Conservation (phyloP, 1,140 invertebrate genomes). For the Gryllus bimaculatus region DNA sequence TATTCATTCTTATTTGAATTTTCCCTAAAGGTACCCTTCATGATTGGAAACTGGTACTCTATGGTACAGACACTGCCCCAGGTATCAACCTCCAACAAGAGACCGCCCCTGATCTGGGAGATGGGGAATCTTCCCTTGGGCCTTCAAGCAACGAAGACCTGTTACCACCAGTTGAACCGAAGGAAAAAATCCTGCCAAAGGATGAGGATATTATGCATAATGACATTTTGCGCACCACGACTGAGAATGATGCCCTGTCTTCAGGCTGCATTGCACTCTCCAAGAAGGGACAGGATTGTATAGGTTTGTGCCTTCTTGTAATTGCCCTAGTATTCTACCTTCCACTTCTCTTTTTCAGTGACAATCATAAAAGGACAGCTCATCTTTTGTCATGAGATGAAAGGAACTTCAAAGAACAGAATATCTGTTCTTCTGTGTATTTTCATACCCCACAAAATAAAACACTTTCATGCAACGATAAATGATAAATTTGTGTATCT, state of each 20-base stretch:
- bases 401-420: neutral
- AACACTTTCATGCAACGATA: neutral
- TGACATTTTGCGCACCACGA: slow-evolving; percentile 17
- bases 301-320: slow-evolving; percentile 22
- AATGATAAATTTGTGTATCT: neutral
- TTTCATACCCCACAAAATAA: neutral
- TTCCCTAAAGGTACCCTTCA: slow-evolving; percentile 38
- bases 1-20: neutral
- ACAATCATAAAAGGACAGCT: neutral
- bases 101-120: neutral
- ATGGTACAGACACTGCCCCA: slow-evolving; percentile 44
- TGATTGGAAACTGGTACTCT: slow-evolving; percentile 47
- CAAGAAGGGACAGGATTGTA: slow-evolving; percentile 17
- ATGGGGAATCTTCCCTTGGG: neutral
- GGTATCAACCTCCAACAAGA: slow-evolving; percentile 30
- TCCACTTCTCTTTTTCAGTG: neutral
- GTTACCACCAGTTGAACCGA: neutral
- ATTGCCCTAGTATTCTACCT: slow-evolving; percentile 12
- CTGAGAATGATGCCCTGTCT: slow-evolving; percentile 16
- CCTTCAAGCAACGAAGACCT: neutral
- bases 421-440: neutral
- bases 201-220: slow-evolving; percentile 12
- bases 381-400: neutral
- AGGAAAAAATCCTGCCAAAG: slow-evolving; percentile 14
- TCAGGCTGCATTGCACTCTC: slow-evolving; percentile 19